Conservation (phyloP, 2,888 invertebrate genomes). For the Hemaris fuciformis region DNA sequence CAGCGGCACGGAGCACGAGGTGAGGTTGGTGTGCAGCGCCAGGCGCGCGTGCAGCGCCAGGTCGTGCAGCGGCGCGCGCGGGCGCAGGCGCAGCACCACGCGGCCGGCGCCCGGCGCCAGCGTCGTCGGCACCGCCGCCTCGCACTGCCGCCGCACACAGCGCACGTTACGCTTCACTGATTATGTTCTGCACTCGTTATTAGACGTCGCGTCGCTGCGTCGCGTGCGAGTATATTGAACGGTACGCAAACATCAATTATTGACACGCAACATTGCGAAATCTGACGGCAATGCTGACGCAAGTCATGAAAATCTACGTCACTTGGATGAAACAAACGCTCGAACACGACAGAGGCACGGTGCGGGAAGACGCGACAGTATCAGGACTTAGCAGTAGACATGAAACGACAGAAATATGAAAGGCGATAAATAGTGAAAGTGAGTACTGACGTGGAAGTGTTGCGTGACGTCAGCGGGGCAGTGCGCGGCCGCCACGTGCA, state of each 20-base stretch:
- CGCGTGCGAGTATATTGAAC: neutral
- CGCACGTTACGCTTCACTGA: neutral
- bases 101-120: constrained; percentile 32
- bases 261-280: too few relatives aligned
- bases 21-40: constrained; percentile 73
- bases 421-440: neutral
- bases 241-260: neutral
- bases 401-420: neutral
- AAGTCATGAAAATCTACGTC: too few relatives aligned
- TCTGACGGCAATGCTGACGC: too few relatives aligned
- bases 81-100: constrained; percentile 23
- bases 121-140: constrained; percentile 33
- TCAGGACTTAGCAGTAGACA: too few relatives aligned
- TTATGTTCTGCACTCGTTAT: neutral
- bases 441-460: constrained; percentile 49
- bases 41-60: constrained; percentile 29
- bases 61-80: constrained; percentile 19
- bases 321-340: too few relatives aligned
- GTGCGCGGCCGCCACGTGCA: constrained; percentile 42
- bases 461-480: constrained; percentile 36
- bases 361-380: too few relatives aligned
- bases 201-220: neutral
- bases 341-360: too few relatives aligned
- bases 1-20: constrained; percentile 68
- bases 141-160: constrained; percentile 30